phyloP scores from a whole-genome alignment of 2,113 vertebrate species.

The Hipposideros armiger region DNA sequence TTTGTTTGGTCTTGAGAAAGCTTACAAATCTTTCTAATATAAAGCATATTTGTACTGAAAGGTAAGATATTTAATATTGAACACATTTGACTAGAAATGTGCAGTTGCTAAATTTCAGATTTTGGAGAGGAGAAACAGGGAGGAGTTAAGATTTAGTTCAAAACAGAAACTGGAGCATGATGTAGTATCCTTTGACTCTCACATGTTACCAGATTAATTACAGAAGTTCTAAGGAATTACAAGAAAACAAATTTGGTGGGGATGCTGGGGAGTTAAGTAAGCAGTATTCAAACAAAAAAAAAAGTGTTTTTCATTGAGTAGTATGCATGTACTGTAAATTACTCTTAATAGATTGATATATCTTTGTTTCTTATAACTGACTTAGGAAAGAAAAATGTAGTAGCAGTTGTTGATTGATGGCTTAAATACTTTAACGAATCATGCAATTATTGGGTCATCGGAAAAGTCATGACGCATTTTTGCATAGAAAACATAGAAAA shows the following conservation, averaged over 20 bases:
- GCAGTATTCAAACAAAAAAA: not conserved
- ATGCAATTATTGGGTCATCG: not conserved
- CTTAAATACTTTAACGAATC: not conserved
- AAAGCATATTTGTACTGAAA: not conserved
- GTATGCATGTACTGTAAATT: not conserved
- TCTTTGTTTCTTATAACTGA: not conserved
- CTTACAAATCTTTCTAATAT: not conserved
- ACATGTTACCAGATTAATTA: conserved; percentile 48
- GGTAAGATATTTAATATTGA: not conserved
- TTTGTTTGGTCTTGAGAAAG: conserved; percentile 24
- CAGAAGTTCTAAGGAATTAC: not conserved
- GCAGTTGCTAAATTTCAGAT: not conserved
- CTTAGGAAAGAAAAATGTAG: not conserved
- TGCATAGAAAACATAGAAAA: too few relatives aligned
- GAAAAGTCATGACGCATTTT: too few relatives aligned
- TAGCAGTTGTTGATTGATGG: not conserved
- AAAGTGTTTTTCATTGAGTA: not conserved
- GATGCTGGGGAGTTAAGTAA: not conserved
- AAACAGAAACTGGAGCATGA: conserved; percentile 33
- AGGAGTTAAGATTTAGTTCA: not conserved
- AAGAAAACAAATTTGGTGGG: not conserved
- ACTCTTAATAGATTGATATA: not conserved
- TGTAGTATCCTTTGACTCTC: conserved; percentile 36
- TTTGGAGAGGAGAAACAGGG: not conserved
- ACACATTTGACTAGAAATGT: conserved; percentile 6